Evolutionary conservation across 2,888 invertebrate genomes (phyloP).

Genomic region (Mactromeris polynyma): DNA sequence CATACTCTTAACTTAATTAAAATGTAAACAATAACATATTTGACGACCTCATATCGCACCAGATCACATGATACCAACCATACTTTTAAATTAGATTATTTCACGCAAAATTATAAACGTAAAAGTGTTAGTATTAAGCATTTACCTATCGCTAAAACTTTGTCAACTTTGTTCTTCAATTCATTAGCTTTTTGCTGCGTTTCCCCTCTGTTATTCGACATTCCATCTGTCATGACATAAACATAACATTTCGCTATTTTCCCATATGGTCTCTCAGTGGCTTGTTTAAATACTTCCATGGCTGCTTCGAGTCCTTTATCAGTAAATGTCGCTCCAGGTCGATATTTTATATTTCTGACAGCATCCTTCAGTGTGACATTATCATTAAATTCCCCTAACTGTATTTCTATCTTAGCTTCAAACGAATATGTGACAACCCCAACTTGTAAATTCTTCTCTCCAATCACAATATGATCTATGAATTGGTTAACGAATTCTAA

Average conservation of each 20-base stretch:
- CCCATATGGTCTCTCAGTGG: neutral
- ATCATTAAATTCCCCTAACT: constrained; percentile 13
- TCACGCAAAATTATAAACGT: too few species aligned
- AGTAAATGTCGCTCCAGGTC: constrained; percentile 42
- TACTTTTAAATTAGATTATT: too few species aligned
- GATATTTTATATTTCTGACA: constrained; percentile 29
- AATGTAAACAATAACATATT: too few species aligned
- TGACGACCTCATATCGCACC: too few species aligned
- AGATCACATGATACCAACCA: too few species aligned
- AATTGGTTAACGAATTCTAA: constrained; percentile 31
- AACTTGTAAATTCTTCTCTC: constrained; percentile 27
- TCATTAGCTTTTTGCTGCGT: neutral
- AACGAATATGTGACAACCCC: constrained; percentile 35
- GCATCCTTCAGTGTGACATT: constrained; percentile 31
- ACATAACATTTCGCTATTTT: constrained; percentile 7
- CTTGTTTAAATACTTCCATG: neutral
- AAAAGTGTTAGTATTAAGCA: too few species aligned
- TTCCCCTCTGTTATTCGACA: neutral
- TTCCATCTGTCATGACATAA: constrained; percentile 21
- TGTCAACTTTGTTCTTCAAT: neutral
- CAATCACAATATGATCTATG: constrained; percentile 27
- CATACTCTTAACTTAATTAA: too few species aligned
- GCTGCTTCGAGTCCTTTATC: constrained; percentile 32
- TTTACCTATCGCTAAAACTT: constrained; percentile 17
- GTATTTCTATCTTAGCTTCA: constrained; percentile 36